phyloP scores from a whole-genome alignment of 2,113 vertebrate species.

The Triplophysa rosa region DNA sequence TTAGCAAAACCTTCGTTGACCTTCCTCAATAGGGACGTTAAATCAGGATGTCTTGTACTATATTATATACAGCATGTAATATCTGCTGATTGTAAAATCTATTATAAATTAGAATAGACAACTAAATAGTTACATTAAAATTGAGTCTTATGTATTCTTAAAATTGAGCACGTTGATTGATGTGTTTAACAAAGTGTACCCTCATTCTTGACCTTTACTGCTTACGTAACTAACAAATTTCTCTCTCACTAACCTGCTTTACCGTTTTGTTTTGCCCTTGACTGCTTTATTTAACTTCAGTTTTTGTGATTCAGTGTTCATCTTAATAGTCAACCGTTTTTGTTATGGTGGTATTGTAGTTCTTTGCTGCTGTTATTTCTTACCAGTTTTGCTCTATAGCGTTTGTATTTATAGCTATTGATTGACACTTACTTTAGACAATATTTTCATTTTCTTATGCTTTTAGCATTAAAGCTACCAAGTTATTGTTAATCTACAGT shows the following conservation, averaged over 20 bases:
- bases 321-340: slow-evolving; percentile 1
- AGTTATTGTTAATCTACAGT: background rate
- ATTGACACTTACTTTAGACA: background rate
- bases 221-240: background rate
- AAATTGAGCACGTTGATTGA: slow-evolving; percentile 17
- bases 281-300: slow-evolving; percentile 5
- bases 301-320: background rate
- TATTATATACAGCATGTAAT: background rate
- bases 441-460: background rate
- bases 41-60: slow-evolving; percentile 21
- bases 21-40: slow-evolving; percentile 7
- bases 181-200: slow-evolving; percentile 3
- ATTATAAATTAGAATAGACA: background rate
- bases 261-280: background rate
- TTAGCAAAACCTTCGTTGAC: slow-evolving; percentile 29
- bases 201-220: background rate
- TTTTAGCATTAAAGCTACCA: background rate
- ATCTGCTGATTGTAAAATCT: too few species aligned
- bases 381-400: background rate
- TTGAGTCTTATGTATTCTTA: background rate
- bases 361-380: background rate
- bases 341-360: slow-evolving; percentile 7
- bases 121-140: background rate
- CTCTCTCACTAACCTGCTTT: background rate
- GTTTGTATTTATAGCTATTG: slow-evolving; percentile 28